Evolutionary conservation across 2,113 vertebrate species (phyloP), one percentile per base, ranked within the genome.

Genomic region (Leucopsar rothschildi): DNA sequence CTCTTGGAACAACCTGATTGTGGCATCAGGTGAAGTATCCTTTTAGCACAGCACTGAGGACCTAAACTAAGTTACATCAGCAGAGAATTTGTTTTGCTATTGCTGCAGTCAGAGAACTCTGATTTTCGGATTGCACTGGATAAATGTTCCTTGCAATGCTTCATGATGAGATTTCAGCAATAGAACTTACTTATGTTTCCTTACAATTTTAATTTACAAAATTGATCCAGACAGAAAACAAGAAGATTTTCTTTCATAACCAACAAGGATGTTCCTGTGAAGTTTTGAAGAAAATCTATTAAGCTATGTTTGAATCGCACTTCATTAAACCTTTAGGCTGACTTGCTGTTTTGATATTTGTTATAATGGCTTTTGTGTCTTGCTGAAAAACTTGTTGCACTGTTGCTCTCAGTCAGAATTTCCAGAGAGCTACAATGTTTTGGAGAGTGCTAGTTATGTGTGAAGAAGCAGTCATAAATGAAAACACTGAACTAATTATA

Each of bases 281-380:
- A 72, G 42, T 86, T 92, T 45, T 83, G 35, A 75, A 82, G 70
- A 59, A 90, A 96, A 88, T 86, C 80, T 94, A 68, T 90, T 73
- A 76, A 68, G 18, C 61, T 69, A 4, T 68, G 39, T 91, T 92
- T 88, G 69, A 92, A 53, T 82, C 57, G 86, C 77, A 93, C 60
- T 59, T 78, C 88, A 88, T 95, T 84, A 96, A 94, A 90, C 65
- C 42, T 86, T 90, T 86, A 66, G 47, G 56, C 49, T 92, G 76
- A 88, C 28, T 83, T 1, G 17, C 7, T 92, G 53, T 76, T 95
- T 79, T 55, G 64, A 29, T 86, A 82, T 69, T 88, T 85, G 21
- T 79, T 90, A 55, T 57, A 90, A 88, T 90, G 49, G 56, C 40
- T 93, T 94, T 66, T 72, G 24, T 60, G 11, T 86, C 64, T 90